A percentile compares a stretch with the other conserved stretches of the same genome.
phyloP scores from a whole-genome alignment of 92 coral and sea anemone genomes.

The Pocillopora grandis region DNA sequence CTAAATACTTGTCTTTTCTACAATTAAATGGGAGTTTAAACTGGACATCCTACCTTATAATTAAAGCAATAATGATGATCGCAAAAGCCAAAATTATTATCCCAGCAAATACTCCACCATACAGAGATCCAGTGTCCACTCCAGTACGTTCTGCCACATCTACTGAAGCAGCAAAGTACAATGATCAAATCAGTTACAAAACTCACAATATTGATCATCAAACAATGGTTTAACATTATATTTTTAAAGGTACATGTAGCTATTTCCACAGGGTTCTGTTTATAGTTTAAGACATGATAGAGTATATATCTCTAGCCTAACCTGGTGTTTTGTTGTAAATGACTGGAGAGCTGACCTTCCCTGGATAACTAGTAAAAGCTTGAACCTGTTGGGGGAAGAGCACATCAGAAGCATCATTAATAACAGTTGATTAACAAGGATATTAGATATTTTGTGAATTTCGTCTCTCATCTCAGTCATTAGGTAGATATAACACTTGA shows the following conservation, averaged over 20 bases:
- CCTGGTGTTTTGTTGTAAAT: conserved; percentile 39
- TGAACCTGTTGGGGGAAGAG: conserved; percentile 55
- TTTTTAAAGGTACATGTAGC: too few species aligned
- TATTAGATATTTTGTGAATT: too few species aligned
- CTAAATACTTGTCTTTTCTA: too few species aligned
- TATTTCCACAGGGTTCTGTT: too few species aligned
- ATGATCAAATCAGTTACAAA: not conserved
- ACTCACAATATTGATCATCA: too few species aligned
- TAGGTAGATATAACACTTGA: too few species aligned
- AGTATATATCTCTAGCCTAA: not conserved
- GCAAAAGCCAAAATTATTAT: conserved; percentile 87
- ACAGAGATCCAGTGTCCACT: conserved; percentile 77
- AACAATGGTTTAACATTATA: too few species aligned
- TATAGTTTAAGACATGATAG: too few species aligned
- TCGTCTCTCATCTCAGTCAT: too few species aligned
- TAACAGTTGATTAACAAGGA: not conserved
- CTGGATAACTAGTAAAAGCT: conserved; percentile 72
- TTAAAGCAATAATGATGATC: conserved; percentile 79
- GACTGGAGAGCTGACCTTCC: conserved; percentile 62
- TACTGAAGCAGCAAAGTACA: conserved; percentile 1
- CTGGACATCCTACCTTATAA: conserved; percentile 58
- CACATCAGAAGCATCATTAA: not conserved
- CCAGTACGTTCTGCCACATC: conserved; percentile 33
- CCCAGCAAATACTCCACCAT: conserved; percentile 98
- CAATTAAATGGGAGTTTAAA: not conserved